Evolutionary conservation across 2,888 invertebrate genomes (phyloP), one percentile per base, ranked within the genome.

Genomic region (Drosophila glabriapex): DNA sequence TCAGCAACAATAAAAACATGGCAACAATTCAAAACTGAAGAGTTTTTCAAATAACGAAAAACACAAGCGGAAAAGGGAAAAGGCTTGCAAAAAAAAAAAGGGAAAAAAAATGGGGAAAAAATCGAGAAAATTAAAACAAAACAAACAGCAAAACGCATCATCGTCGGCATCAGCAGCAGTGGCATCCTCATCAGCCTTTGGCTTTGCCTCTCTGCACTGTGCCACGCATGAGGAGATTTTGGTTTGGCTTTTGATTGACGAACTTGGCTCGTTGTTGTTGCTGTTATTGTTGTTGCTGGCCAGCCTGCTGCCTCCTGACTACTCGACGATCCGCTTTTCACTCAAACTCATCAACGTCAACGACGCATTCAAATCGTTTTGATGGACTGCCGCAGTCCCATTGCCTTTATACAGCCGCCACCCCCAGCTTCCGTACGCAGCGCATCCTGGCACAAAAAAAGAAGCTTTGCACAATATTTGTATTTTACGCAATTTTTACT

Each of bases 1-100:
- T 90, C 87, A 83, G 90, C 91, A 78, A 91, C 91, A 91, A 88
- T 89, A 91, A 88, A 91, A 87, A 90, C 84, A 92, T 92, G 89
- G 87, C 91, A 89, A 91, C 93, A 92, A 91, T 93, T 92, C 93
- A 91, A 88, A 92, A 88, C 92, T 91, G 90, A 93, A 93, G 93
- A 92, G 92, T 92, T 91, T 93, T 93, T 93, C 93, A 93, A 93
- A 93, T 90, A 93, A 91, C 91, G 91, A 91, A 87, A 87, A 88
- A 76, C 81, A 64, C 22, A 60, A 72, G 67, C 60, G 77, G 65
- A 78, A 78, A 60, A 41, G 64, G 68, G 65, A 70, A 84, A 76
- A 71, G 68, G 74, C 59, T 67, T 54, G 73, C 69, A 71, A 79
- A 75, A 65, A 71, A 77, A 76, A 65, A 37, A 35, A 14, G 0